Percentiles rank a stretch among this genome's conserved stretches.
Conservation (phyloP, 2,797 vertebrate species). For the Champsocephalus esox region DNA sequence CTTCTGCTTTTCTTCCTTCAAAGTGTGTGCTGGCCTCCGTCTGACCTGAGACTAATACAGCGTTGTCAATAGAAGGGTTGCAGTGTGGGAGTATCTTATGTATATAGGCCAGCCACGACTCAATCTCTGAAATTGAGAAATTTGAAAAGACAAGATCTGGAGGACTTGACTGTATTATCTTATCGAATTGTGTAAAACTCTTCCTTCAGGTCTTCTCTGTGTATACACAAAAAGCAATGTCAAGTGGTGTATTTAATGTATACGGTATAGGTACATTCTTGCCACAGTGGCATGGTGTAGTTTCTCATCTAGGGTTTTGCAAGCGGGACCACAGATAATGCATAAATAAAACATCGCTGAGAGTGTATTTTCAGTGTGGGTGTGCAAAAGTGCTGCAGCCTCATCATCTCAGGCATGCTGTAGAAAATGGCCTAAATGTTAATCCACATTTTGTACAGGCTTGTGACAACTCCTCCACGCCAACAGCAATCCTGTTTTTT, state of each 20-base stretch:
- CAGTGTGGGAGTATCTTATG: conserved; percentile 35
- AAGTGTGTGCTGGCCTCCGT: conserved; percentile 33
- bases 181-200: conserved; percentile 34
- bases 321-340: conserved; percentile 33
- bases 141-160: conserved; percentile 33
- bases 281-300: background rate
- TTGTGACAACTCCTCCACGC: conserved; percentile 14
- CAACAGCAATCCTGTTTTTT: conserved; percentile 20
- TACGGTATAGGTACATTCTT: background rate
- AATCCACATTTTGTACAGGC: conserved; percentile 49
- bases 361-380: conserved; percentile 42
- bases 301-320: conserved; percentile 22
- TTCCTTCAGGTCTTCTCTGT: conserved; percentile 25
- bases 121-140: conserved; percentile 10
- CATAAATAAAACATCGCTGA: conserved; percentile 17
- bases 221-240: background rate
- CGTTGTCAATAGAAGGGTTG: conserved; percentile 21
- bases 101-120: conserved; percentile 14
- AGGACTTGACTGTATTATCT: conserved; percentile 33
- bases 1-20: conserved; percentile 15
- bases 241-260: conserved; percentile 27
- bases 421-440: conserved; percentile 62
- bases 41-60: conserved; percentile 30
- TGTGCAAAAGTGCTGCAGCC: conserved; percentile 42
- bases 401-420: conserved; percentile 40